Evolutionary conservation across 2,797 vertebrate genomes (phyloP).

Genomic region (Novumbra hubbsi): DNA sequence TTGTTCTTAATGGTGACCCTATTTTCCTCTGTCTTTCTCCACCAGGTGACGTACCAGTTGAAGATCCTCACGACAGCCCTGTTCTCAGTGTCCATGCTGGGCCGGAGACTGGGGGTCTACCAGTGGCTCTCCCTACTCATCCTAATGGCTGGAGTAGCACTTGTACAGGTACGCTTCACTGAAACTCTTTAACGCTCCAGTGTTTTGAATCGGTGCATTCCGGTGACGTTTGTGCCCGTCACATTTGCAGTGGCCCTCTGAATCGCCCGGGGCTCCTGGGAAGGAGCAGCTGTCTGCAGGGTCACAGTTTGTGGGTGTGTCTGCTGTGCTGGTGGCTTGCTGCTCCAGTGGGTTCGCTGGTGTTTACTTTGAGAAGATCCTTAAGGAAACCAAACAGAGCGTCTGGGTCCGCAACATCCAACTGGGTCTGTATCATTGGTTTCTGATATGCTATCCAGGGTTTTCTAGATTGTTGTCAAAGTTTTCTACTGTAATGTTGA

Average conservation of each 20-base stretch:
- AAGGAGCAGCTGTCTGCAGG: conserved; percentile 80
- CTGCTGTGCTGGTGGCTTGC: conserved; percentile 91
- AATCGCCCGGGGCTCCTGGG: conserved; percentile 67
- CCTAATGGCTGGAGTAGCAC: conserved; percentile 91
- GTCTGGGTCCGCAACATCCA: conserved; percentile 99
- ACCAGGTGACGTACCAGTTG: conserved; percentile 95
- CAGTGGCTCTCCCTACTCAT: conserved; percentile 95
- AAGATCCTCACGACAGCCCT: conserved; percentile 98
- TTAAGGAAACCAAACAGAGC: conserved; percentile 97
- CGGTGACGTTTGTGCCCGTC: conserved; percentile 8
- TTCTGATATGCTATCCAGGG: not conserved
- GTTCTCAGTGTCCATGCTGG: conserved; percentile 97
- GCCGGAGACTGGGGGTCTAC: conserved; percentile 87
- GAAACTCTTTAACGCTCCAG: not conserved
- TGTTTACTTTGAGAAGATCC: conserved; percentile 98
- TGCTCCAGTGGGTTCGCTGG: conserved; percentile 97
- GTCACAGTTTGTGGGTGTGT: conserved; percentile 88
- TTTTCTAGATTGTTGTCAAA: not conserved
- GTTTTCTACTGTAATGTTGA: not conserved
- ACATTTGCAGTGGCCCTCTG: conserved; percentile 87
- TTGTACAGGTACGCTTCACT: conserved; percentile 86
- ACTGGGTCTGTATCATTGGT: conserved; percentile 75
- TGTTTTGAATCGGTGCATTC: not conserved
- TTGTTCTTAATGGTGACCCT: not conserved
- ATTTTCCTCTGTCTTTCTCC: not conserved